A percentile compares a stretch with the other conserved stretches of the same genome.
Conservation (phyloP, 1,140 invertebrate species). For the Carcinoscorpius rotundicauda region DNA sequence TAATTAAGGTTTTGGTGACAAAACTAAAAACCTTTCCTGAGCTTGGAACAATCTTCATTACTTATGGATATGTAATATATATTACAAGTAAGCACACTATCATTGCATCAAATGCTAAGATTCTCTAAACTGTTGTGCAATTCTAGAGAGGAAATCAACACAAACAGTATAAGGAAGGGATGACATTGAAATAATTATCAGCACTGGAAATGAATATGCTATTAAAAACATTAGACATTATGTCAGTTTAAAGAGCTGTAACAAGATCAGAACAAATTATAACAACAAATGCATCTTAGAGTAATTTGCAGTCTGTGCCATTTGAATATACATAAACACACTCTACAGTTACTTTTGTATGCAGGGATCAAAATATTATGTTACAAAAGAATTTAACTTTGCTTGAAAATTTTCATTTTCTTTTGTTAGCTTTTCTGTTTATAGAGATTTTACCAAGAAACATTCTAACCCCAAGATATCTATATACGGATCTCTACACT, state of each 20-base stretch:
- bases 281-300: constrained; percentile 79
- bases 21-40: constrained; percentile 44
- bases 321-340: constrained; percentile 45
- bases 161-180: constrained; percentile 56
- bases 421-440: no score
- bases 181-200: constrained; percentile 61
- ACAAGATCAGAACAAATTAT: constrained; percentile 59
- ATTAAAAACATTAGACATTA: constrained; percentile 48
- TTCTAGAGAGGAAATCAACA: constrained; percentile 53
- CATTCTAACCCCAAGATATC: no score
- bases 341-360: constrained; percentile 60
- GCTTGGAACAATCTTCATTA: constrained; percentile 73
- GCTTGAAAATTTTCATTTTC: no score
- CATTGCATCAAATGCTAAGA: constrained; percentile 93
- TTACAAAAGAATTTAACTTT: no score
- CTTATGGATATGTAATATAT: constrained; percentile 81
- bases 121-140: constrained; percentile 90
- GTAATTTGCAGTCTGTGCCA: constrained; percentile 62
- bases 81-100: constrained; percentile 74
- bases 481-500: no score
- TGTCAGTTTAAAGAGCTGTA: constrained; percentile 55
- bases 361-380: no score
- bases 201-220: constrained; percentile 70
- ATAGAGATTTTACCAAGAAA: no score
- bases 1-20: no score